Base-by-base conservation (phyloP, 1,140 invertebrate species). In the Pseudobourletiella spinata region DNA sequence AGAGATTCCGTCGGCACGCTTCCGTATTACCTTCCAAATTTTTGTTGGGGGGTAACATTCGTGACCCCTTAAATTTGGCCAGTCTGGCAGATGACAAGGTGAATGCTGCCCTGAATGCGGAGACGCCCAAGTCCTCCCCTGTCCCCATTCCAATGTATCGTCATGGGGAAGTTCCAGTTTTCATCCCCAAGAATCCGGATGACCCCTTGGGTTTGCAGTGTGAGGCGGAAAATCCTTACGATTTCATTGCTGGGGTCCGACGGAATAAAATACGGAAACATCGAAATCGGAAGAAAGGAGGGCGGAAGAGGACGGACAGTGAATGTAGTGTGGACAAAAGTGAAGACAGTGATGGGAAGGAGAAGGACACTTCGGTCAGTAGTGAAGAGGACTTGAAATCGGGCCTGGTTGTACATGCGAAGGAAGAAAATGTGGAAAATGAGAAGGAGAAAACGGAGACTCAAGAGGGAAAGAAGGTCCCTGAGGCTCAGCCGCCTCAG, bases 51-150 rank as follows among this genome's bases (percentile, higher is more conserved):
- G 94, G 94, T 20, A 96, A 93, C 73, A 95, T 95, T 67, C 86
- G 85, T 66, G 94, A 98, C 79, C 94, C 94, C 0, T 76, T 98
- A 14, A 97, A 98, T 79, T 77, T 98, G 54, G 92, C 91, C 70
- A 91, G 91, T 73, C 79, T 97, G 56, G 32, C 69, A 65, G 73
- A 70, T 84, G 85, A 29, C 85, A 62, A 63, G 14, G 42, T 67
- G 8, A 67, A 61, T 42, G 66, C 58, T 14, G 67, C 71, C 8
- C 50, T 91, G 78, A 93, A 92, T 78, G 87, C 89, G 30, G 84
- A 86, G 1, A 94, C 91, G 8, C 89, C 90, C 51, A 84, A 88
- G 69, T 89, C 88, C 11, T 91, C 89, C 61, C 92, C 91, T 1
- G 73, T 92, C 39, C 89, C 89, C n/a, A 89, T 86, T 44, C 89